Evolutionary conservation across 2,888 invertebrate genomes (phyloP), one percentile per base, ranked within the genome.

Genomic region (Litoditis marina): DNA sequence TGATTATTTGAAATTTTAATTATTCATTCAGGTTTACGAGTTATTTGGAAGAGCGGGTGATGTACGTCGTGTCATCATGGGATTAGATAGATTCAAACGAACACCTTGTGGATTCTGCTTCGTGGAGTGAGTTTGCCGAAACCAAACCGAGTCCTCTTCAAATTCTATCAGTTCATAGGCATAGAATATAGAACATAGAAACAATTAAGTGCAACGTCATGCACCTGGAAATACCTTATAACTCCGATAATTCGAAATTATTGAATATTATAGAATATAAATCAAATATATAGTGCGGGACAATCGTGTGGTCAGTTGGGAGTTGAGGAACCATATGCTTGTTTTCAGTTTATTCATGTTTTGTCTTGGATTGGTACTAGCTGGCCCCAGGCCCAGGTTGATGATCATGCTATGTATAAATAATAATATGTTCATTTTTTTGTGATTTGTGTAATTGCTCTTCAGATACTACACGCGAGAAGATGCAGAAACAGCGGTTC

Each of bases 31-130:
- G 69, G 91, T 98, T 63, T 92, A 94, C 81, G 96, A 98, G 85
- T 86, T 99, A 59, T 98, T 98, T 85, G 90, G 91, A 31, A 89
- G 91, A 85, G 93, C 94, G 83, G 98, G 98, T 0, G 96, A 98
- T 83, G 90, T 98, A 39, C 89, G 93, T 66, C 81, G 87, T 63
- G 91, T 98, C 49, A 88, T 99, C 46, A 96, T 99, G 95, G 98
- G 98, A 0, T 86, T 98, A 72, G 96, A 99, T 84, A 92, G 95
- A 83, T 92, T 91, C 83, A 92, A 91, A 82, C 96, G 95, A 85
- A 99, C 96, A 0, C 98, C 98, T 0, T 98, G 98, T 86, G 98
- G 98, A 1, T 98, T 99, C 85, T 98, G 96, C 84, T 99, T 99
- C 85, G 90, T 98, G 2, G 98, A 99, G 87, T 98, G 83, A 70